Conservation (phyloP, 2,113 vertebrate genomes). For the Oophaga pumilio region DNA sequence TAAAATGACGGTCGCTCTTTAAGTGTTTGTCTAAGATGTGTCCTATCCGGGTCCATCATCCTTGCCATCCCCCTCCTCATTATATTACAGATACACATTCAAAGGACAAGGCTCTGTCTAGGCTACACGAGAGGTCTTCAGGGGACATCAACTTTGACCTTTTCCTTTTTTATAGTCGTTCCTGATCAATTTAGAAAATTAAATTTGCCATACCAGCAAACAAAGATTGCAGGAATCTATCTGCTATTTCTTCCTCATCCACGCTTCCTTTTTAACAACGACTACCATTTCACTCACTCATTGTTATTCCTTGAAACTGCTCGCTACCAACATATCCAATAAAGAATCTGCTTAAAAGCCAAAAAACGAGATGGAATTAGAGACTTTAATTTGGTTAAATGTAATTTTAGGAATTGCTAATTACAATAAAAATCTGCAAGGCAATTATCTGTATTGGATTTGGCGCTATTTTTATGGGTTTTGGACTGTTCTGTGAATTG, state of each 20-base stretch:
- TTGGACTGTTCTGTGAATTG: constrained; percentile 66
- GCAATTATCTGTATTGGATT: constrained; percentile 77
- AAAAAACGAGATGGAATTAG: constrained; percentile 66
- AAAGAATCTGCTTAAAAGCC: constrained; percentile 58
- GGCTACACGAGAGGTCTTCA: background rate
- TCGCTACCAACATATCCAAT: constrained; percentile 51
- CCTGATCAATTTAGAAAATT: background rate
- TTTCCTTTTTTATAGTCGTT: background rate
- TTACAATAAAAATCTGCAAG: constrained; percentile 76
- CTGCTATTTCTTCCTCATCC: background rate
- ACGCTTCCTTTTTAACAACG: constrained; percentile 29
- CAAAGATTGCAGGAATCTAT: background rate
- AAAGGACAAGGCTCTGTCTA: background rate
- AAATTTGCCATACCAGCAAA: background rate
- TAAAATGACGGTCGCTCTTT: too few relatives aligned
- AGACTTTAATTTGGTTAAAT: constrained; percentile 73
- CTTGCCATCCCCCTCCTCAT: too few relatives aligned
- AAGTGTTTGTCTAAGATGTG: too few relatives aligned
- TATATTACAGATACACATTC: too few relatives aligned
- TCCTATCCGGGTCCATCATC: too few relatives aligned
- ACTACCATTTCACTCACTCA: constrained; percentile 39
- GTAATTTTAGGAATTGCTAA: constrained; percentile 74
- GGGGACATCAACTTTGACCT: background rate
- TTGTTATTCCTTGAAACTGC: constrained; percentile 53
- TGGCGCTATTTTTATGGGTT: constrained; percentile 71